Evolutionary conservation across 2,113 vertebrate species (phyloP).

Genomic region (Caretta caretta): DNA sequence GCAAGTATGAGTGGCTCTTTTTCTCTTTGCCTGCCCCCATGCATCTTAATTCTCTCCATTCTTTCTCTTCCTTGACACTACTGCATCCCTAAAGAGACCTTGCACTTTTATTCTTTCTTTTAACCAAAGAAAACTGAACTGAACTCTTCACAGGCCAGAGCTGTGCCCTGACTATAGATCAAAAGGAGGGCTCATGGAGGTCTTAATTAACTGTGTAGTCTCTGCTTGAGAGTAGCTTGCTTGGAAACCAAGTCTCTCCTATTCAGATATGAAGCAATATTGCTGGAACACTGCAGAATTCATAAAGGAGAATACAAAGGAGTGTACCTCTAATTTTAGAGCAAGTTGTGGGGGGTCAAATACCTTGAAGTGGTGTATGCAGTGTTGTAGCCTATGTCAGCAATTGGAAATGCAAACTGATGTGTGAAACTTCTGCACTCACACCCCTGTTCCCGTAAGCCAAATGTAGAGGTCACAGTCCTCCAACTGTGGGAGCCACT

Average conservation of each 20-base stretch:
- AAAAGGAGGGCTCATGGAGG: not conserved
- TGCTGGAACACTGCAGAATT: fast-evolving
- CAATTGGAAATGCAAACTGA: fast-evolving
- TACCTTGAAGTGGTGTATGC: not conserved
- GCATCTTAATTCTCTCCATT: not conserved
- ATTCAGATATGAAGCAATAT: not conserved
- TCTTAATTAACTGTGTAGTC: not conserved
- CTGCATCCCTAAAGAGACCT: not conserved
- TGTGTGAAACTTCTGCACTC: not conserved
- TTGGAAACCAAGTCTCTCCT: not conserved
- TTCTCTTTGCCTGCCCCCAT: not conserved
- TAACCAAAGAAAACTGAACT: not conserved
- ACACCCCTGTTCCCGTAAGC: too few relatives aligned
- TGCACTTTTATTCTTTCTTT: not conserved
- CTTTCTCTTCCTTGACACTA: not conserved
- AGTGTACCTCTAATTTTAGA: not conserved
- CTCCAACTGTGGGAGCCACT: fast-evolving
- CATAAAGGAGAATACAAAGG: fast-evolving
- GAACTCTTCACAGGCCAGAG: not conserved
- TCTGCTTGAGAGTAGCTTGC: not conserved
- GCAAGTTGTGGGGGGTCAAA: fast-evolving
- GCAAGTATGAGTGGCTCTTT: not conserved
- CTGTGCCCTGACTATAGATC: not conserved
- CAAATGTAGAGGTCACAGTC: not conserved
- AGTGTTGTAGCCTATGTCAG: not conserved